Evolutionary conservation across 2,797 vertebrate genomes (phyloP).

Genomic region (Neopelma chrysocephalum): DNA sequence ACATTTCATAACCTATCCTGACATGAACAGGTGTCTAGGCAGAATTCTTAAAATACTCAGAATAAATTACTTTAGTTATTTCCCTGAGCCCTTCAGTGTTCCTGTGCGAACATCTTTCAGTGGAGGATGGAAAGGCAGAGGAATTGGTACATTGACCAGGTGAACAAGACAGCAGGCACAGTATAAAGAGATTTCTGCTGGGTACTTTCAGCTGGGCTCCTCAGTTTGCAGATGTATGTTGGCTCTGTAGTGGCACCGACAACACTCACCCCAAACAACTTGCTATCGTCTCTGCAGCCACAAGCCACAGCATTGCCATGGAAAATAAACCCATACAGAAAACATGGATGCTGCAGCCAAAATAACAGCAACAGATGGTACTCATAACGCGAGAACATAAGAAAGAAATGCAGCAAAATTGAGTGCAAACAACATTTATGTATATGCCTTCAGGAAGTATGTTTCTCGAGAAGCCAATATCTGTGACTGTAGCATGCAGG

Average conservation of each 20-base stretch:
- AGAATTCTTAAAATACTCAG: neutral
- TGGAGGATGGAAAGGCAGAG: neutral
- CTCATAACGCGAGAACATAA: neutral
- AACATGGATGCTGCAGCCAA: neutral
- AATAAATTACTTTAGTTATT: neutral
- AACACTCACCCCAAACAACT: accelerated
- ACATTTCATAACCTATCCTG: neutral
- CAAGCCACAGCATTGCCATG: neutral
- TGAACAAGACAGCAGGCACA: neutral
- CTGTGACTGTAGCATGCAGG: neutral
- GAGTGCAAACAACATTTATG: neutral
- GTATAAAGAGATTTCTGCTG: neutral
- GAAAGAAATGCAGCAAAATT: neutral
- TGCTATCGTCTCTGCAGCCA: neutral
- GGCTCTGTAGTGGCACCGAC: neutral
- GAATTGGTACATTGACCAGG: neutral
- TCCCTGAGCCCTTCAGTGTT: neutral
- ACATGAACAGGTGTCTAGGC: neutral
- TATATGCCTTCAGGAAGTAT: neutral
- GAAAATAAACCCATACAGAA: neutral
- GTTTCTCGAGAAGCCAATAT: neutral
- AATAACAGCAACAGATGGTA: neutral
- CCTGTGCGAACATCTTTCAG: neutral
- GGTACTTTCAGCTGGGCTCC: neutral
- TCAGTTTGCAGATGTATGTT: accelerated